Conservation (phyloP, 64 coral and sea anemone genomes). For the Porites australiensis region DNA sequence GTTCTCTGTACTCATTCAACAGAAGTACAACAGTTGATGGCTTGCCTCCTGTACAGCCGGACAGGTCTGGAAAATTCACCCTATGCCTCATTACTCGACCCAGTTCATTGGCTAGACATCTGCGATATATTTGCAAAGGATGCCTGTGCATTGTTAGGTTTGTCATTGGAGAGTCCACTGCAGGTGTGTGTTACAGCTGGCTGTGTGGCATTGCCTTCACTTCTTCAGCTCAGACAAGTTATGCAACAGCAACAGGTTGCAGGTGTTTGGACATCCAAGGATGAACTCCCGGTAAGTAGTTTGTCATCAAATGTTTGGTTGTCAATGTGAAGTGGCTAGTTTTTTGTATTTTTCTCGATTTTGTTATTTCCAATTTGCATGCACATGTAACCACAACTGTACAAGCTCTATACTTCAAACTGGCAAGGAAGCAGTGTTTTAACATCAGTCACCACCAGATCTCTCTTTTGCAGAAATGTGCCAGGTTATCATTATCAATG, state of each 20-base stretch:
- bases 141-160: constrained; percentile 90
- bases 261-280: constrained; percentile 93
- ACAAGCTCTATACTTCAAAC: too few species aligned
- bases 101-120: constrained; percentile 95
- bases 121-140: constrained; percentile 95
- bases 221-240: constrained; percentile 95
- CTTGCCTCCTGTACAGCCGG: constrained; percentile 89
- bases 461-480: too few species aligned
- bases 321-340: not conserved
- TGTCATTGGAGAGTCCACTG: constrained; percentile 90
- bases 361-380: too few species aligned
- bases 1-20: not conserved
- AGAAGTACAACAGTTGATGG: constrained; percentile 97
- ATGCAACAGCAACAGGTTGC: constrained; percentile 96
- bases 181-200: constrained; percentile 96
- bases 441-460: too few species aligned
- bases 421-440: too few species aligned
- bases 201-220: constrained; percentile 87
- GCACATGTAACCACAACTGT: too few species aligned
- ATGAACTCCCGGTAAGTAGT: constrained; percentile 89
- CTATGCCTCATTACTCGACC: constrained; percentile 89
- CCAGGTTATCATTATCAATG: too few species aligned
- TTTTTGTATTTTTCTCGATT: too few species aligned
- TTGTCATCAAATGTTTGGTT: not conserved
- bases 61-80: constrained; percentile 86